Base-by-base conservation (phyloP, 2,888 invertebrate genomes). In the Scaptomyza reducta region DNA sequence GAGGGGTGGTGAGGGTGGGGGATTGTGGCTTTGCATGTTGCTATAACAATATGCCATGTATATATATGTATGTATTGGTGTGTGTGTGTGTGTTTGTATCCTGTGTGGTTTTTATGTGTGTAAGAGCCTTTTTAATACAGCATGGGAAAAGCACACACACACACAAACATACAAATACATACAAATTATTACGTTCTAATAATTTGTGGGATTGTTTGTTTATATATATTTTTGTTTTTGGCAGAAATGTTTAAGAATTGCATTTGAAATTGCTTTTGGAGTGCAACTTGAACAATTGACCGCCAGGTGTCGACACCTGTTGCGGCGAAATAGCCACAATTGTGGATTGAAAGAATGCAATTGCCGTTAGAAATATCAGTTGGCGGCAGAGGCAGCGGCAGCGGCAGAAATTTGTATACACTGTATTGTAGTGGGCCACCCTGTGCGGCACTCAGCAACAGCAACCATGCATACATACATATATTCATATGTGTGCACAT, bases 251-350 rank as follows among this genome's bases (percentile, higher is more conserved):
- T 38, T 31, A 14, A 3, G 16, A 42, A 25, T 35, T 46, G 38
- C 33, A 22, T 6, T 44, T 16, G 31, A 31, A 16, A 6, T 57
- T 40, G 44, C 35, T 29, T 47, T 16, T 45, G 22, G n/a, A 10
- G 1, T 22, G 55, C 46, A 38, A 45, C 35, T 51, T 68, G 22
- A 50, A 54, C 31, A 42, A 46, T 29, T 62, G 29, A 33, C 35
- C 71, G 38, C 41, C 45, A 68, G 74, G 58, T 68, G 45, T 62
- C 74, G 54, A 33, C 68, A 71, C 71, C 71, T 67, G 67, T 67
- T 67, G 67, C 66, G 22, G 31, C 33, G 6, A 22, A 14, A 29
- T 25, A 45, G 45, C 53, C 22, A 42, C 41, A 29, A 49, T 51
- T 51, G 45, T 18, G 41, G 18, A 51, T 51, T 71, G 54, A 42